Evolutionary conservation across 2,888 invertebrate species (phyloP), one percentile per base, ranked within the genome.

Genomic region (Tenthredo amoena): DNA sequence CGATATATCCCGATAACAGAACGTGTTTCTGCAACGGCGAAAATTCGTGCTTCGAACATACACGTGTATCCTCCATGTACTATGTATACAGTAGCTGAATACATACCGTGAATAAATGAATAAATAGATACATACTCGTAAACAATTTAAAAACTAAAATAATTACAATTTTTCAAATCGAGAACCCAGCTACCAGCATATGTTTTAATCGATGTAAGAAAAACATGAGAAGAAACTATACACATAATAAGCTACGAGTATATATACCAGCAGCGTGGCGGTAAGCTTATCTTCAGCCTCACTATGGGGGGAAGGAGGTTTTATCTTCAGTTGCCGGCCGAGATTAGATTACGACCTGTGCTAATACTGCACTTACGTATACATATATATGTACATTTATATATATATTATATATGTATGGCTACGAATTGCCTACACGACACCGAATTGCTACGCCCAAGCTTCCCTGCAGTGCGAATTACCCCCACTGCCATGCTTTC

Each of bases 291-390:
- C 77, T 47, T 62, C 31, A 55, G 81, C 15, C 40, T 81, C 81
- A 81, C 18, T 62, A 47, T 15, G 77, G 40, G 55, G 62, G 40
- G 26, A 58, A 15, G 31, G 21, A 62, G 81, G 81, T 81, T 81
- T 81, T 81, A 81, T 81, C 81, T 81, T 62, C 37, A 62, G 58
- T 81, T 40, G 62, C 81, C 81, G 31, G 43, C 37, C 21, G 81
- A 81, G 81, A 81, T 81, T 81, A 81, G 81, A 81, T 81, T 81
- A 81, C 81, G 81, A 50, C 58, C 81, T 31, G 77, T 77, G 77
- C 77, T 77, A 77, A 77, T 77, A 77, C 77, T 43, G 40, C 40
- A n/a, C n/a, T 26, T 43, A 9, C 12, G 43, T 43, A 74, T 31
- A 62, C 9, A 7, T 43, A 43, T 21, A 7, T 43, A 43, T 21